Evolutionary conservation across 2,888 invertebrate species (phyloP).

Genomic region (Cepaea hortensis): DNA sequence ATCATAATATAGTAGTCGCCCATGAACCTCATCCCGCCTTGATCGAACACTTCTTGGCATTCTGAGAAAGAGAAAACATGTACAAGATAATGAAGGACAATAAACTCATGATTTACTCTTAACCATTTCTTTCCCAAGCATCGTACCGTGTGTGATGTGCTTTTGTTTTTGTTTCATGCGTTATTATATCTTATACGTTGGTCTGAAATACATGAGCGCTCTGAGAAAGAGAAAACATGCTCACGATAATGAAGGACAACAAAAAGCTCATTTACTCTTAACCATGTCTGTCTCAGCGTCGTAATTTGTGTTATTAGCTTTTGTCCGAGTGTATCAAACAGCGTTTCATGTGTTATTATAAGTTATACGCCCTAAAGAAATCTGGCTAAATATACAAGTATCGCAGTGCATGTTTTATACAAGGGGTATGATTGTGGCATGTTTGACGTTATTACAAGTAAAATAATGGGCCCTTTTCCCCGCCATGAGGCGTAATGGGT

Average conservation of each 20-base stretch:
- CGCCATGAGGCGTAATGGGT: no score
- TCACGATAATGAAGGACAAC: neutral
- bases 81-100: neutral
- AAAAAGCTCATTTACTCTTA: neutral
- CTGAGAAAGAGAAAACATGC: conserved; percentile 55
- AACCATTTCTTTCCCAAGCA: neutral
- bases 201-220: conserved; percentile 54
- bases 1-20: conserved; percentile 72
- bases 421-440: no score
- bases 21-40: conserved; percentile 66
- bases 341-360: no score
- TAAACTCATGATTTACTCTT: neutral
- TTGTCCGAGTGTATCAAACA: no score
- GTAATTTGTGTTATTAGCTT: neutral
- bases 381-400: no score
- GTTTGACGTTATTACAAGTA: no score
- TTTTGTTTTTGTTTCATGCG: no score
- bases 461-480: no score
- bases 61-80: conserved; percentile 57
- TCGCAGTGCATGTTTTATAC: no score
- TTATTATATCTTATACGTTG: no score
- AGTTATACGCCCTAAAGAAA: no score
- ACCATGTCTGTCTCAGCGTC: neutral
- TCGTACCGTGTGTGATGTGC: neutral
- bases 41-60: conserved; percentile 69